A percentile compares a stretch with the other conserved stretches of the same genome.
Evolutionary conservation across 2,113 vertebrate species (phyloP).

Genomic region (Calyptomena viridis): DNA sequence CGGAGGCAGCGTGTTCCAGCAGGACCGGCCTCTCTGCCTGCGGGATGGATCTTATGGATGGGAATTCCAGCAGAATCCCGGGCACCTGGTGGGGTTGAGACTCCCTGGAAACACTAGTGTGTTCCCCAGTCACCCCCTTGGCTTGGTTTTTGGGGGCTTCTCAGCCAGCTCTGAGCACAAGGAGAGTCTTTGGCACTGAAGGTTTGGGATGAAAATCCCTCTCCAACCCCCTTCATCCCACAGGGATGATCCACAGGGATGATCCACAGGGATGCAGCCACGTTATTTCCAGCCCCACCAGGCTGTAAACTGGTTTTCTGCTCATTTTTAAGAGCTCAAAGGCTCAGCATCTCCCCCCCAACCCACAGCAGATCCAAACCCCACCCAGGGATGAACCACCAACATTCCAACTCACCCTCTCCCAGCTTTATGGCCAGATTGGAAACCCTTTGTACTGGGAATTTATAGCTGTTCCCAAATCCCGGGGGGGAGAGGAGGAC

Average conservation of each 20-base stretch:
- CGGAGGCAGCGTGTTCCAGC: background rate
- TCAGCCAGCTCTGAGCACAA: rapidly evolving
- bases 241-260: background rate
- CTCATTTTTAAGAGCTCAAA: background rate
- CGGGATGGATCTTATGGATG: background rate
- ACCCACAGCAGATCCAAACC: background rate
- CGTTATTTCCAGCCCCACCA: rapidly evolving
- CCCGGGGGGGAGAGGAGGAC: background rate
- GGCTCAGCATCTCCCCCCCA: background rate
- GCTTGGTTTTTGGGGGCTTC: background rate
- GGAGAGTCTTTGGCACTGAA: rapidly evolving
- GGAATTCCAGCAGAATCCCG: background rate
- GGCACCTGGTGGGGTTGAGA: background rate
- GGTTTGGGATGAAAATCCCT: background rate
- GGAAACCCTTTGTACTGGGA: background rate
- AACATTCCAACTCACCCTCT: too few relatives aligned
- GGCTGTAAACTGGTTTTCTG: rapidly evolving
- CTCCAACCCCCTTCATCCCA: rapidly evolving
- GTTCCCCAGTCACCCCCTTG: background rate
- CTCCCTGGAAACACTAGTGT: rapidly evolving
- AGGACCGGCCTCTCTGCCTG: background rate
- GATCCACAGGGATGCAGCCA: background rate
- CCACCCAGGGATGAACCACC: rapidly evolving
- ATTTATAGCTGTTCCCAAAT: background rate
- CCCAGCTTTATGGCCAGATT: rapidly evolving